Percentiles rank a stretch among this genome's conserved stretches.
phyloP scores from a whole-genome alignment of 1,140 invertebrate genomes.

The Frieseomelitta varia region DNA sequence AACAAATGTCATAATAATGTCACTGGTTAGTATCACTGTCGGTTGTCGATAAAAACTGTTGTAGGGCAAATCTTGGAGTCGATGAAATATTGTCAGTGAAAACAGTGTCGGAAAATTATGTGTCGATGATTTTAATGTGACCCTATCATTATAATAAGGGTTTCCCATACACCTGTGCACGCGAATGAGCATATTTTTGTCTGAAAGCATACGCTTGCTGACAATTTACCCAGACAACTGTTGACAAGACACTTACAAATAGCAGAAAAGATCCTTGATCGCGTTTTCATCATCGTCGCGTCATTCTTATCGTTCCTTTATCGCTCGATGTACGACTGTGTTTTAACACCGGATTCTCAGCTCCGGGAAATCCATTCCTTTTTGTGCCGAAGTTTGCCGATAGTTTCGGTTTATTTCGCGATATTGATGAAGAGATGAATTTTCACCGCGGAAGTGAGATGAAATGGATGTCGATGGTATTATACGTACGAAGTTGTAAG shows the following conservation, averaged over 20 bases:
- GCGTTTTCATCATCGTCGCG: neutral
- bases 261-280: neutral
- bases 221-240: conserved; percentile 9
- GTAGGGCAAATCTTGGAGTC: too few relatives aligned
- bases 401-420: neutral
- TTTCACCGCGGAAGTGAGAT: neutral
- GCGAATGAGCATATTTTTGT: conserved; percentile 32
- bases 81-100: too few relatives aligned
- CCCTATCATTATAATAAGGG: too few relatives aligned
- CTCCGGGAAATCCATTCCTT: neutral
- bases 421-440: neutral
- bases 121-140: too few relatives aligned
- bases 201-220: conserved; percentile 4
- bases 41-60: too few relatives aligned
- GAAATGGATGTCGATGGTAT: too few relatives aligned
- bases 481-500: too few relatives aligned
- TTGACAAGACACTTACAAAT: conserved; percentile 20
- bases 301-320: neutral
- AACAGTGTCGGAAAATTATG: too few relatives aligned
- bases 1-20: too few relatives aligned
- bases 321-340: neutral
- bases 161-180: conserved; percentile 25
- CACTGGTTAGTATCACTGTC: too few relatives aligned
- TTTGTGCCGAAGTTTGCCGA: too few relatives aligned
- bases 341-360: neutral